Base-by-base conservation (phyloP, 2,797 vertebrate species). In the Alectoris magna region DNA sequence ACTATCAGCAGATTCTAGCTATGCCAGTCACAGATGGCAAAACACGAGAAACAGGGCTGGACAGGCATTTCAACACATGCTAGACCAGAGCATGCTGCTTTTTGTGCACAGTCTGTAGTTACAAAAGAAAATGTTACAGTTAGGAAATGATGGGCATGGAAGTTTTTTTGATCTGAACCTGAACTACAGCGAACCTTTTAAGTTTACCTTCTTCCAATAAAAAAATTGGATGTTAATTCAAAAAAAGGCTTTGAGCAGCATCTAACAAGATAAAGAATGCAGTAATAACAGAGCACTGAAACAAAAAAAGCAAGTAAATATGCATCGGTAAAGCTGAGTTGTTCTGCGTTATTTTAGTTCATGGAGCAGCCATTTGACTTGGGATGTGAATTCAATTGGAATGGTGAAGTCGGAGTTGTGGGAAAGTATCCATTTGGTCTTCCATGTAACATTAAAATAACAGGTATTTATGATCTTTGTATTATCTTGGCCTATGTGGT, bases 391-490 rank as follows among this genome's bases (percentile, higher is more conserved):
- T 99, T 98, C 97, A 98, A 97, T 94, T 98, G 98, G 97, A 98
- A 98, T 94, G 98, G 98, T 94, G 97, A 97, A 80, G 96, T 97
- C 55, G 98, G 98, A 97, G 96, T 97, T 80, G 98, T 99, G 86
- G 99, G 99, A 97, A 98, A 98, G 67, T 95, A 97, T 97, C 98
- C 98, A 10, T 98, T 98, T 97, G 99, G 99, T 91, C 98, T 99
- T 96, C 99, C 99, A 9, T 98, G 98, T 96, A 99, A 99, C 97
- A 98, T 99, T 97, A 98, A 98, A 96, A 98, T 99, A 96, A 98
- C 98, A 97, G 99, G 99, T 99, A 98, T 96, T 87, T 94, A 87
- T 70, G 49, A 81, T 86, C 36, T 90, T 90, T 93, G 2, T 73
- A 43, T 95, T 89, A 46, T n/a, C 38, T 68, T 84, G 46, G 23